Conservation (phyloP, 2,888 invertebrate species). For the Cecidostiba fungosa region DNA sequence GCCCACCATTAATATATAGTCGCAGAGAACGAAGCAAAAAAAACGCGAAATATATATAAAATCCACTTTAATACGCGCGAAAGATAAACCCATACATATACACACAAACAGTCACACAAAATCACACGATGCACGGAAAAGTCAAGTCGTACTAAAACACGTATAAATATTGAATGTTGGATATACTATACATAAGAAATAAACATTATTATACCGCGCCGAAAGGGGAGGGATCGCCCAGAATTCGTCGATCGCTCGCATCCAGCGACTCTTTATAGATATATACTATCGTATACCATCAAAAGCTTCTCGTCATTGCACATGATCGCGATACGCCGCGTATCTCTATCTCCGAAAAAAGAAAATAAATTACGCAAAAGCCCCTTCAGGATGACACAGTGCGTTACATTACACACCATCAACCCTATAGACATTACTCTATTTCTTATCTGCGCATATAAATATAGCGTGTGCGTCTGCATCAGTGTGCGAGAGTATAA, state of each 20-base stretch:
- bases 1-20: conserved; percentile 63
- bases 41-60: background rate
- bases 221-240: conserved; percentile 24
- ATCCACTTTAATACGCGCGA: conserved; percentile 8
- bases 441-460: conserved; percentile 19
- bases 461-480: background rate
- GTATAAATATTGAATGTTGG: conserved; percentile 75
- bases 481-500: background rate
- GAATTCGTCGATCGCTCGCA: background rate
- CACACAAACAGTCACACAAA: background rate
- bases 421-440: background rate
- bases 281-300: background rate
- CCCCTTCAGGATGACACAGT: background rate
- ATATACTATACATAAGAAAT: conserved; percentile 70
- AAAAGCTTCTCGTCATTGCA: background rate
- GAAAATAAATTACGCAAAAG: background rate
- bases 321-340: background rate
- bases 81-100: background rate
- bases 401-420: background rate
- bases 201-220: conserved; percentile 53
- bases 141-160: conserved; percentile 66
- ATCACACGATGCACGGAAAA: conserved; percentile 34
- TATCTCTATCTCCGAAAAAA: background rate
- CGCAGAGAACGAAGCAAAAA: background rate
- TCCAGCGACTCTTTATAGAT: too few species aligned